Evolutionary conservation across 1,140 invertebrate genomes (phyloP), one percentile per base, ranked within the genome.

Genomic region (Magallana ariakensis): DNA sequence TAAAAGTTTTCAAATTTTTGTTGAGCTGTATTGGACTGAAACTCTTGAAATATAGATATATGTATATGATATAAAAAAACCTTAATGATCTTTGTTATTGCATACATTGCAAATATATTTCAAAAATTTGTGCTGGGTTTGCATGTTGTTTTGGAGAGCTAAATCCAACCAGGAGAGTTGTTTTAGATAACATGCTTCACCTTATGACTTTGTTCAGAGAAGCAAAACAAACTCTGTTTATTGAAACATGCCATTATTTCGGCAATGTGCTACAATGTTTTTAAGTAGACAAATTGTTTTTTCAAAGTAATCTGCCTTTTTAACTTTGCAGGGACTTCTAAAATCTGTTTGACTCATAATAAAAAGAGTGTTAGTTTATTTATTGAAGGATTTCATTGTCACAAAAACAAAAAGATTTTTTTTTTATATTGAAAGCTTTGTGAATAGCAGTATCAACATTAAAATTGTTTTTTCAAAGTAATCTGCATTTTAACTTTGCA

Each of bases 231-330:
- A 75, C 66, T 75, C 33, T 9, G 15, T 26, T 75, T 26, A 75
- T 13, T 75, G 66, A 26, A 75, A 33, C 66, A 75, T 75, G 22
- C 66, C 66, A 75, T 75, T 75, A 75, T 75, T 75, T 75, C 66
- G 11, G 22, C 22, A 75, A 75, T 75, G 22, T 75, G 22, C 66
- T 26, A 19, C 33, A 75, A 75, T 75, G 66, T 75, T 75, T 60
- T 46, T 26, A 46, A 46, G 33, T 46, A 75, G 66, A 19, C 22
- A 75, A 75, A 75, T 19, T 75, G 11, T 75, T 13, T 26, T 22
- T 75, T 75, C 66, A 75, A 75, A 75, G 66, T 15, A 75, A 75
- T 26, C 13, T 75, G 19, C 19, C 33, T 75, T 6, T 26, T 26
- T 33, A 75, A 75, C 22, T 46, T 46, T 46, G 33, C 33, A 4